Base-by-base conservation (phyloP, 2,797 vertebrate species). In the Chaetophractus vellerosus region DNA sequence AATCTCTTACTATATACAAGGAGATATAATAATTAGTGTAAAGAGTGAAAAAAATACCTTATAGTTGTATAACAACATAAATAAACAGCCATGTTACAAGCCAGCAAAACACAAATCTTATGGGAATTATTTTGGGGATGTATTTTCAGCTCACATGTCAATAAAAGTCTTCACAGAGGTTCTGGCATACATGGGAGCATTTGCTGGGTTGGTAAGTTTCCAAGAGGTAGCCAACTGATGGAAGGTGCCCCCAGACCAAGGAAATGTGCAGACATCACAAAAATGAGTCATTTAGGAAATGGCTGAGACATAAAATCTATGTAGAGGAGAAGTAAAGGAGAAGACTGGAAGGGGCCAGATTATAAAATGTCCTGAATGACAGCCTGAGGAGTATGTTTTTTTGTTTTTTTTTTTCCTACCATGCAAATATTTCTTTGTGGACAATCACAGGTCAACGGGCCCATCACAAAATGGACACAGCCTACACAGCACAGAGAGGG, bases 371-470 rank as follows among this genome's bases (percentile, higher is more conserved):
- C 18, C 66, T n/a, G n/a, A n/a, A 9, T 38, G 28, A 5, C 52
- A 50, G 48, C 64, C 18, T 52, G 36, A 79, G n/a, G 2, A 59
- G 0, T 26, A 48, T 63, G 45, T 45, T 45, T 45, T 5, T 45
- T 45, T 45, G 10, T 45, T 45, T 45, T 5, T 9, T n/a, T n/a
- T 38, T 38, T 38, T 38, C 45, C 45, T 8, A 45, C 97, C 94
- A 96, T 97, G 97, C 97, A 98, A 97, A 98, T 96, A 98, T 81
- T 61, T 93, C 98, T 76, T 94, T 96, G 86, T 93, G 91, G 63
- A n/a, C 74, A 94, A 90, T 96, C 91, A n/a, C 36, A 92, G 59
- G 97, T 97, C 76, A 81, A 93, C 88, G 97, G 95, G 97, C 98
- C 88, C 92, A 89, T 74, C 97, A 96, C 93, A 96, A 94, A 90